A percentile compares a stretch with the other conserved stretches of the same genome.
phyloP scores from a whole-genome alignment of 2,888 invertebrate genomes.

The Neria commutata region DNA sequence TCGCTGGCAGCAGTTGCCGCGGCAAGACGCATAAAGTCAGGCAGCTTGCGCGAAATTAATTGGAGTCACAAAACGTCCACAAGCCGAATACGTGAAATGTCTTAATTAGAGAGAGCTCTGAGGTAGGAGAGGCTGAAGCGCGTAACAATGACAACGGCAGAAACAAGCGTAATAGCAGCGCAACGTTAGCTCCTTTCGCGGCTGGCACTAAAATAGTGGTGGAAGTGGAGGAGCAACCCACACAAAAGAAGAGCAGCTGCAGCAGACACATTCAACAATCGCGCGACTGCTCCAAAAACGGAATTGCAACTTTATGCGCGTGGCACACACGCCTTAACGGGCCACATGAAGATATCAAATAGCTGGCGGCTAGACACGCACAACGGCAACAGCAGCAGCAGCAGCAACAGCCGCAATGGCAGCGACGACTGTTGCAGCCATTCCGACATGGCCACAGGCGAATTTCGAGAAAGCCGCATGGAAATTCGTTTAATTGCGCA shows the following conservation, averaged over 20 bases:
- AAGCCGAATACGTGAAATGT: conserved; percentile 4
- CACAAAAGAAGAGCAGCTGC: background rate
- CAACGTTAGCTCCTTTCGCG: background rate
- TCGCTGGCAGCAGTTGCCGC: too few species aligned
- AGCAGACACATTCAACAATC: background rate
- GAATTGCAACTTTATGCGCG: conserved; percentile 2
- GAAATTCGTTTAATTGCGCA: background rate
- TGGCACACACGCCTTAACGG: background rate
- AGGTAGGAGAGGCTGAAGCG: background rate
- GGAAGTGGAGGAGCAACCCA: background rate
- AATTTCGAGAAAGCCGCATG: too few species aligned
- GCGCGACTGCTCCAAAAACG: background rate
- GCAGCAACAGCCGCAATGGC: too few species aligned
- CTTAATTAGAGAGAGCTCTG: background rate
- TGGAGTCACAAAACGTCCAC: too few species aligned
- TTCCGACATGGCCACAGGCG: too few species aligned
- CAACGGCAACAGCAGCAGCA: too few species aligned
- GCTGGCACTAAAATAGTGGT: too few species aligned
- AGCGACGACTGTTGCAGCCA: too few species aligned
- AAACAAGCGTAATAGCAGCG: too few species aligned
- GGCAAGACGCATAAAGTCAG: too few species aligned
- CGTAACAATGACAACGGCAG: background rate
- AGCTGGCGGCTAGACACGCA: background rate
- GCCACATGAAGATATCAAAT: conserved; percentile 2
- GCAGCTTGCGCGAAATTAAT: too few species aligned